phyloP scores from a whole-genome alignment of 53 echinoderm and acorn worm species.

The Mesocentrotus franciscanus region DNA sequence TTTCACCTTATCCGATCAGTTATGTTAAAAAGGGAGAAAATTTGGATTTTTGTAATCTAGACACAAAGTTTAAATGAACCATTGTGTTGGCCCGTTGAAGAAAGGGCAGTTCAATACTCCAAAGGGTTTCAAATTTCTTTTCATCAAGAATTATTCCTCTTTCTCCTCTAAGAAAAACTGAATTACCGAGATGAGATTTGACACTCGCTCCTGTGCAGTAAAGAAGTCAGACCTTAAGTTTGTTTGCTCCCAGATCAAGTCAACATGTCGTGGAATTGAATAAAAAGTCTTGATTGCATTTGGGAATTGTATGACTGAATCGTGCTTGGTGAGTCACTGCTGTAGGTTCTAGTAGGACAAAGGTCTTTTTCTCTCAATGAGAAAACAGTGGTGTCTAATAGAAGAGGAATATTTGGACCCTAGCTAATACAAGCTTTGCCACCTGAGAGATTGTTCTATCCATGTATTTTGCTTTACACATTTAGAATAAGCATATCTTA shows the following conservation, averaged over 20 bases:
- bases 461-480: not conserved
- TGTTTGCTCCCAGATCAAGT: slow-evolving; percentile 38
- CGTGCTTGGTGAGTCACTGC: slow-evolving; percentile 19
- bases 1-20: not conserved
- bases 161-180: not conserved
- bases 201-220: not conserved
- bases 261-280: slow-evolving; percentile 20
- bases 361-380: slow-evolving; percentile 26
- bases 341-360: slow-evolving; percentile 32
- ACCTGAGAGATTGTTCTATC: not conserved
- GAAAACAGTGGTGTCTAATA: not conserved
- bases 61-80: not conserved
- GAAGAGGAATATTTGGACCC: not conserved
- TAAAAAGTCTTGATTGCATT: slow-evolving; percentile 21
- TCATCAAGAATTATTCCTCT: not conserved
- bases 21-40: not conserved
- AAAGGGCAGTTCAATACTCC: not conserved
- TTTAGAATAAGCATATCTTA: not conserved
- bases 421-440: not conserved
- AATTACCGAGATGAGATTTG: slow-evolving; percentile 18
- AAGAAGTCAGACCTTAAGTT: slow-evolving; percentile 1
- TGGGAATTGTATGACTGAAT: slow-evolving; percentile 41
- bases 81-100: not conserved
- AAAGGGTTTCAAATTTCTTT: not conserved
- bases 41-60: not conserved